Evolutionary conservation across 2,888 invertebrate genomes (phyloP).

Genomic region (Colletes collaris): DNA sequence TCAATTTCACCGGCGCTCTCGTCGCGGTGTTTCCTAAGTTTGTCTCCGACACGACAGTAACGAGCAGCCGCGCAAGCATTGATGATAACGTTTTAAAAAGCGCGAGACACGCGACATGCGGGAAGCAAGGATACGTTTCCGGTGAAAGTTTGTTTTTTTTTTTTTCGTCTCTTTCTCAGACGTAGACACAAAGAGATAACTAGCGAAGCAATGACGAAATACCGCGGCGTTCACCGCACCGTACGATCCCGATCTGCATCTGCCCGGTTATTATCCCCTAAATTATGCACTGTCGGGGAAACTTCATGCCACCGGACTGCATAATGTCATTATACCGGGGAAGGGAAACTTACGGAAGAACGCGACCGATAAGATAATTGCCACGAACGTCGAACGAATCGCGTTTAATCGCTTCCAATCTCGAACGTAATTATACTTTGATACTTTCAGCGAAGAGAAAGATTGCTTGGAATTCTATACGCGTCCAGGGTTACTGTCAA

Average conservation of each 20-base stretch:
- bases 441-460: no score
- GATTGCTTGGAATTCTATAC: no score
- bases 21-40: neutral
- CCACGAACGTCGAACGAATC: neutral
- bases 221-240: conserved; percentile 13
- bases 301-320: conserved; percentile 24
- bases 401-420: neutral
- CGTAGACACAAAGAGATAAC: conserved; percentile 42
- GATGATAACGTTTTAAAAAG: conserved; percentile 17
- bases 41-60: neutral
- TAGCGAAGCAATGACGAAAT: conserved; percentile 30
- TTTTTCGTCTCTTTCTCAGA: neutral
- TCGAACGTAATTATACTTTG: no score
- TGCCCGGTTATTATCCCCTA: conserved; percentile 23
- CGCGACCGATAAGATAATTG: conserved; percentile 24
- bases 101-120: conserved; percentile 25
- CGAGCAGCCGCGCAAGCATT: neutral
- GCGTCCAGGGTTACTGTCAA: no score
- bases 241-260: conserved; percentile 44
- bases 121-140: conserved; percentile 25
- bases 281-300: conserved; percentile 40
- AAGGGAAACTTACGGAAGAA: neutral
- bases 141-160: conserved; percentile 54
- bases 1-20: neutral
- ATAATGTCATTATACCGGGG: neutral